phyloP scores from a whole-genome alignment of 2,888 invertebrate genomes.

The Sericinus montela region DNA sequence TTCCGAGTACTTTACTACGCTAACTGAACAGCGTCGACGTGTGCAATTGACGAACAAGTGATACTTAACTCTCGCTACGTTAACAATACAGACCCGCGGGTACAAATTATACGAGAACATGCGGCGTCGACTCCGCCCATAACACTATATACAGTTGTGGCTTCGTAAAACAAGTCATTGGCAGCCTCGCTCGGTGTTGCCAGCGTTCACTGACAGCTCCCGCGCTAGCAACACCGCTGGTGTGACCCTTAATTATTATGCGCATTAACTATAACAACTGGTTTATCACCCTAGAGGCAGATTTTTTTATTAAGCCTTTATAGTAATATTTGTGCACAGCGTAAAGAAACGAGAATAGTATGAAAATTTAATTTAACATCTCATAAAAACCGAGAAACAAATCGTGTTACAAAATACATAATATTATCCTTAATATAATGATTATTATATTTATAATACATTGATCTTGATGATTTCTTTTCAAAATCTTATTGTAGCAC shows the following conservation, averaged over 20 bases:
- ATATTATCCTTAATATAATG: slow-evolving; percentile 73
- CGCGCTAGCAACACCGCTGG: slow-evolving; percentile 44
- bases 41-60: slow-evolving; percentile 80
- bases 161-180: slow-evolving; percentile 27
- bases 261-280: slow-evolving; percentile 62
- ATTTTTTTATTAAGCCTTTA: slow-evolving; percentile 47
- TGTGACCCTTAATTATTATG: slow-evolving; percentile 52
- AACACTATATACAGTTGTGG: slow-evolving; percentile 58
- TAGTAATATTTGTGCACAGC: slow-evolving; percentile 67
- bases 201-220: slow-evolving; percentile 32
- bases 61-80: slow-evolving; percentile 70
- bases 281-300: slow-evolving; percentile 50
- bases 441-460: slow-evolving; percentile 76
- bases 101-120: slow-evolving; percentile 56
- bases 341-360: slow-evolving; percentile 61
- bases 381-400: slow-evolving; percentile 74
- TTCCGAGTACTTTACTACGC: slow-evolving; percentile 55
- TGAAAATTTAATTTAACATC: slow-evolving; percentile 63
- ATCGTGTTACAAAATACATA: slow-evolving; percentile 75
- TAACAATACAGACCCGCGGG: slow-evolving; percentile 70
- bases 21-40: slow-evolving; percentile 68
- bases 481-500: slow-evolving; percentile 76
- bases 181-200: slow-evolving; percentile 28
- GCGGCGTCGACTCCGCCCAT: slow-evolving; percentile 40
- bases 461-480: slow-evolving; percentile 71